Percentiles rank a stretch among this genome's conserved stretches.
Conservation (phyloP, 2,888 invertebrate genomes). For the Oligia fasciuncula region DNA sequence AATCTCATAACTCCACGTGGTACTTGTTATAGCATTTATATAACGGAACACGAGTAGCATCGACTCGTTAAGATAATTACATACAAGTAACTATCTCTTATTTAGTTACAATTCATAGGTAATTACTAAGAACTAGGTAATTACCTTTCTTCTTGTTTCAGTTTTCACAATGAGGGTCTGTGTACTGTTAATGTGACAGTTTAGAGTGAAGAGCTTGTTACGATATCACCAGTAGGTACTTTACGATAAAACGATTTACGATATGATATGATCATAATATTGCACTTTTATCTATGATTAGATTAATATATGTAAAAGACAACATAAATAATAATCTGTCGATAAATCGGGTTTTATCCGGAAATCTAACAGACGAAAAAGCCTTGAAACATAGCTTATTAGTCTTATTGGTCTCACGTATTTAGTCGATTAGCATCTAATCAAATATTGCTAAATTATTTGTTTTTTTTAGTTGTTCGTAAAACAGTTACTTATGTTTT, state of each 20-base stretch:
- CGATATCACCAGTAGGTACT: constrained; percentile 9
- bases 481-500: too few species aligned
- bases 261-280: constrained; percentile 3
- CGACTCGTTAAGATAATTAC: constrained; percentile 40
- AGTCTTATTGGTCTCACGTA: neutral
- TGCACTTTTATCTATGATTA: constrained; percentile 20
- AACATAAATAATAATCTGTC: constrained; percentile 28
- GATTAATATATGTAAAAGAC: constrained; percentile 16
- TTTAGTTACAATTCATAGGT: constrained; percentile 14
- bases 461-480: neutral
- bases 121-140: constrained; percentile 5
- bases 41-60: constrained; percentile 35
- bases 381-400: constrained; percentile 28
- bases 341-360: constrained; percentile 44
- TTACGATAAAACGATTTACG: constrained; percentile 32
- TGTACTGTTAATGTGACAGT: constrained; percentile 20
- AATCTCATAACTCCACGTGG: constrained; percentile 50
- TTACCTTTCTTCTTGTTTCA: constrained; percentile 2
- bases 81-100: constrained; percentile 12
- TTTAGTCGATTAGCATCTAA: constrained; percentile 5
- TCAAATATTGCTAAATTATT: neutral
- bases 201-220: constrained; percentile 15
- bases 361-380: constrained; percentile 14
- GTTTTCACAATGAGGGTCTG: constrained; percentile 11
- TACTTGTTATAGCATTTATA: constrained; percentile 43